phyloP scores from a whole-genome alignment of 2,888 invertebrate species.

The Pocota personata region DNA sequence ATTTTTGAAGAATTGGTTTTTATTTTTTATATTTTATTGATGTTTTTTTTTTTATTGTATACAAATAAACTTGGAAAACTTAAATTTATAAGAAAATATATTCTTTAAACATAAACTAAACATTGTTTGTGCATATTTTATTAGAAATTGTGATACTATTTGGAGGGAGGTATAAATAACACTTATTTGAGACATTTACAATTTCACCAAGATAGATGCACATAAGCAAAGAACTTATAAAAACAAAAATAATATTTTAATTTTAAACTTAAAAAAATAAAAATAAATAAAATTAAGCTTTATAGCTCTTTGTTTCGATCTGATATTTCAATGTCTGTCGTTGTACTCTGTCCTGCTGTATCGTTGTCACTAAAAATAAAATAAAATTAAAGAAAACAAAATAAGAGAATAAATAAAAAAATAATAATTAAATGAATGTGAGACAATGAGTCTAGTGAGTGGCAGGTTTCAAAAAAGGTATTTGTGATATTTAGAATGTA shows the following conservation, averaged over 20 bases:
- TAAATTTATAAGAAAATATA: slow-evolving; percentile 22
- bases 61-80: slow-evolving; percentile 9
- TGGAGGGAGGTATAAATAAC: slow-evolving; percentile 28
- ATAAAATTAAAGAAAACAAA: slow-evolving; percentile 38
- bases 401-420: slow-evolving; percentile 14
- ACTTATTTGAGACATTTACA: slow-evolving; percentile 55
- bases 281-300: slow-evolving; percentile 26
- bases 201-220: slow-evolving; percentile 47
- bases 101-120: slow-evolving; percentile 19
- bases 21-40: slow-evolving; percentile 72
- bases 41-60: slow-evolving; percentile 11
- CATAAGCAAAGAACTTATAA: slow-evolving; percentile 41
- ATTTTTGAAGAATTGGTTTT: background rate
- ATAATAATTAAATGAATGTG: slow-evolving; percentile 57
- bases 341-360: slow-evolving; percentile 74
- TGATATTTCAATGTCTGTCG: slow-evolving; percentile 79
- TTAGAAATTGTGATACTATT: slow-evolving; percentile 46
- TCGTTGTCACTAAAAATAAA: slow-evolving; percentile 77
- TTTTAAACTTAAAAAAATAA: slow-evolving; percentile 47
- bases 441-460: slow-evolving; percentile 65
- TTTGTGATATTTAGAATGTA: slow-evolving; percentile 47
- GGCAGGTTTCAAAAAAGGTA: slow-evolving; percentile 25
- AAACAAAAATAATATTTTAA: slow-evolving; percentile 19
- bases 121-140: slow-evolving; percentile 47
- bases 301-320: slow-evolving; percentile 73